Percentiles rank a stretch among this genome's conserved stretches.
These are phyloP conservation scores for Globia sparganii DNA, from an alignment of 2,888 invertebrate species.

Conservation along the genomic window DNA sequence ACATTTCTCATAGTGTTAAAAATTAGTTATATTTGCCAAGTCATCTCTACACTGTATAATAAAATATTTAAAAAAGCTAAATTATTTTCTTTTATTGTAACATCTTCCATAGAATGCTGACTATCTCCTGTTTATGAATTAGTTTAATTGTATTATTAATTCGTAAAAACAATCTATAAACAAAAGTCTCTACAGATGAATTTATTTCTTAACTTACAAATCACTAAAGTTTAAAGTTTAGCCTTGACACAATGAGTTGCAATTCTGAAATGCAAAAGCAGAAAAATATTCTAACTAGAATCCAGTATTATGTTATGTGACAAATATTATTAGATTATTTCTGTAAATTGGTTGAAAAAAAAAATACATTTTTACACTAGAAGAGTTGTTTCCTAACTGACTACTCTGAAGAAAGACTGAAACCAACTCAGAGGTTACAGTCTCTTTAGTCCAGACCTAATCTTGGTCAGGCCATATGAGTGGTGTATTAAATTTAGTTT, in stretches of 20 bases:
- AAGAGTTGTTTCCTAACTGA: background rate
- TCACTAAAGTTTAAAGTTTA: conserved; percentile 2
- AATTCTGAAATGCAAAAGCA: conserved; percentile 1
- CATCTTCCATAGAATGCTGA: no score
- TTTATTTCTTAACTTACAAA: conserved; percentile 24
- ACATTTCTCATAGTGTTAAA: background rate
- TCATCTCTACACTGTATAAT: no score
- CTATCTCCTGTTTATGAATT: background rate
- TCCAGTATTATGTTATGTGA: background rate
- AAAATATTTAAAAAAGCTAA: background rate
- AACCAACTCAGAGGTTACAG: no score
- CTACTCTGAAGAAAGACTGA: background rate
- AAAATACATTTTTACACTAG: background rate
- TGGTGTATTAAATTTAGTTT: background rate
- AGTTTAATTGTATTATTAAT: background rate
- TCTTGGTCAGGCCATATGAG: background rate
- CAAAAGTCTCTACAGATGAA: background rate
- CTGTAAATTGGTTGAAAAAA: background rate
- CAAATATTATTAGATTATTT: background rate
- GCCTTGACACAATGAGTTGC: conserved; percentile 8
- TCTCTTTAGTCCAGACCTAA: background rate
- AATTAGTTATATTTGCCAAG: background rate
- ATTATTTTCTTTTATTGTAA: background rate
- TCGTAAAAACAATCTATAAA: background rate
- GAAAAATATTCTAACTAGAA: conserved; percentile 25